These are phyloP conservation scores for Cynaeus angustus DNA, from an alignment of 2,888 invertebrate species.

Conservation along the genomic window DNA sequence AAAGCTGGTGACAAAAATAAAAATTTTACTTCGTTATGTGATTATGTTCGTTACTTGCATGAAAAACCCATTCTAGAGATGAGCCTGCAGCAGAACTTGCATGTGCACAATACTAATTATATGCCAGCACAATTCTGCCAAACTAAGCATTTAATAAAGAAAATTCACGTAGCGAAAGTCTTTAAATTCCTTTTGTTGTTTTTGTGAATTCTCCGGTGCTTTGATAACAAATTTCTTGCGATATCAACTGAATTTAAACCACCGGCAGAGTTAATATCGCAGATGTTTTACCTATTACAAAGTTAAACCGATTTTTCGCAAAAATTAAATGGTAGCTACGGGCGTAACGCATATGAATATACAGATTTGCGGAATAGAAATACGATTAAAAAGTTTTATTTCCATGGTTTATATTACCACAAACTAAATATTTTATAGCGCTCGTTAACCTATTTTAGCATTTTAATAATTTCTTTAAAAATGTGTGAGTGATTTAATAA, in stretches of 20 bases:
- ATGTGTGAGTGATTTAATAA: background rate
- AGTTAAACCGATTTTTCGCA: background rate
- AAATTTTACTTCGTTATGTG: background rate
- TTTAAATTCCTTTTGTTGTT: constrained; percentile 19
- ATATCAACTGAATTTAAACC: constrained; percentile 14
- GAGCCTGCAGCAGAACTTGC: constrained; percentile 12
- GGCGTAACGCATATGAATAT: background rate
- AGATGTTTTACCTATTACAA: constrained; percentile 11
- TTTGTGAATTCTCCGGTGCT: constrained; percentile 14
- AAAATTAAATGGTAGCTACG: background rate
- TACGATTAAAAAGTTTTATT: too few relatives aligned
- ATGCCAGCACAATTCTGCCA: constrained; percentile 8
- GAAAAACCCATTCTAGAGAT: constrained; percentile 16
- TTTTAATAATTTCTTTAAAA: too few relatives aligned
- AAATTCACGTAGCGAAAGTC: constrained; percentile 10
- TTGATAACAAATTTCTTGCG: constrained; percentile 20
- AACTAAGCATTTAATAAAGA: constrained; percentile 27
- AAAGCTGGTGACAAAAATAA: constrained; percentile 7
- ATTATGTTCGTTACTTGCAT: constrained; percentile 9
- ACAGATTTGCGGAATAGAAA: background rate
- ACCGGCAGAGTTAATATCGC: constrained; percentile 8
- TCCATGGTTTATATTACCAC: too few relatives aligned
- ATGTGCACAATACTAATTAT: constrained; percentile 33
- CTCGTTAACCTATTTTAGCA: too few relatives aligned
- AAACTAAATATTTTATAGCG: too few relatives aligned